Percentiles rank a stretch among this genome's conserved stretches.
phyloP scores from a whole-genome alignment of 2,888 invertebrate species.

The Proisotoma minuta region DNA sequence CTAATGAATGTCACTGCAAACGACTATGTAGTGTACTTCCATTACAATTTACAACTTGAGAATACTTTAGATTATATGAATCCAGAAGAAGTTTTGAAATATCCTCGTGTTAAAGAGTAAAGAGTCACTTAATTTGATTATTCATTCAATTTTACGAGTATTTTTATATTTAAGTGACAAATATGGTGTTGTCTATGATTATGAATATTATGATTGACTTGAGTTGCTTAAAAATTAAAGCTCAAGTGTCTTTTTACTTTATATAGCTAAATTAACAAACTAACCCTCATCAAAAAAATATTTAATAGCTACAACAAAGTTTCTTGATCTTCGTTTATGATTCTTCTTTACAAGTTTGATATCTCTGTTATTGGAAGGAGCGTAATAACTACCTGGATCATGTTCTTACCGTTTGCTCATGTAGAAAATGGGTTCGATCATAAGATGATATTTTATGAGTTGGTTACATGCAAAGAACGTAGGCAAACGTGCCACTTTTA shows the following conservation, averaged over 20 bases:
- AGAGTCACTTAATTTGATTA: background rate
- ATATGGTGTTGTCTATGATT: no score
- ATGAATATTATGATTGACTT: no score
- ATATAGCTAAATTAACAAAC: no score
- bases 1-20: constrained; percentile 37
- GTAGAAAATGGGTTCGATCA: background rate
- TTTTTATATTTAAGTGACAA: background rate
- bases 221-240: no score
- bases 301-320: no score
- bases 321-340: no score
- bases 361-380: no score
- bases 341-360: no score
- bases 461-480: background rate
- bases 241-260: no score
- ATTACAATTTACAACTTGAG: constrained; percentile 24
- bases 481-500: background rate
- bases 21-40: constrained; percentile 37
- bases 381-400: no score
- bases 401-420: no score
- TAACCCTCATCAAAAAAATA: no score
- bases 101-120: background rate
- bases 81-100: constrained; percentile 3
- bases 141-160: background rate
- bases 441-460: background rate
- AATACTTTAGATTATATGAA: background rate